phyloP scores from a whole-genome alignment of 2,888 invertebrate genomes.

The Muschampia plurimacula region DNA sequence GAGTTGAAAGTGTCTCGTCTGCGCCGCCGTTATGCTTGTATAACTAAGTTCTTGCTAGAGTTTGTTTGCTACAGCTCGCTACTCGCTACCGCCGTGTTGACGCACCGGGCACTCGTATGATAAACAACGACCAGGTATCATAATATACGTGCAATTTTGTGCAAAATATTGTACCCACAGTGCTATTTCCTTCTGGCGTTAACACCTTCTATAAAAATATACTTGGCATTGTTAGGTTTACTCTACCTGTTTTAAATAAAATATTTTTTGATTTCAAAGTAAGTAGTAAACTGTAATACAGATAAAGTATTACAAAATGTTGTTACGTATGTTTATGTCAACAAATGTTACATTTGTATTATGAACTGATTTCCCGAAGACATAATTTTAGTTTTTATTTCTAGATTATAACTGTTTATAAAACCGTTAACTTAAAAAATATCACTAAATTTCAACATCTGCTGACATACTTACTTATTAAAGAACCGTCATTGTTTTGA shows the following conservation, averaged over 20 bases:
- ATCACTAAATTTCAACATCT: neutral
- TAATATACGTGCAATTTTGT: constrained; percentile 34
- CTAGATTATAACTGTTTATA: neutral
- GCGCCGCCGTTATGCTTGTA: constrained; percentile 24
- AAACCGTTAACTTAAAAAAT: neutral
- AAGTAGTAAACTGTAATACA: neutral
- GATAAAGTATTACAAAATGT: too few relatives aligned
- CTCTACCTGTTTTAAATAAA: too few relatives aligned
- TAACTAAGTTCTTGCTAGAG: constrained; percentile 37
- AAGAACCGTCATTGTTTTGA: constrained; percentile 3
- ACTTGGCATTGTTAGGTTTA: neutral
- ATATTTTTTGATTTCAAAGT: neutral
- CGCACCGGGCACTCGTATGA: constrained; percentile 33
- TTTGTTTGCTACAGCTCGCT: constrained; percentile 30
- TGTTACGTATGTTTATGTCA: neutral
- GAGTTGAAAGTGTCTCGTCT: constrained; percentile 26
- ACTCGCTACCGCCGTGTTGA: constrained; percentile 29
- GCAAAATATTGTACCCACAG: neutral
- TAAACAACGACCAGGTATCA: constrained; percentile 31
- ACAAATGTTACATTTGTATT: neutral
- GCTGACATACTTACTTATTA: neutral
- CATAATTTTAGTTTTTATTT: too few relatives aligned
- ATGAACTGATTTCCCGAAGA: too few relatives aligned
- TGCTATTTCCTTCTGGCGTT: neutral
- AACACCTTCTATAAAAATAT: neutral